A percentile compares a stretch with the other conserved stretches of the same genome.
Conservation (phyloP, 2,888 invertebrate genomes). For the Hydropsyche betteni region DNA sequence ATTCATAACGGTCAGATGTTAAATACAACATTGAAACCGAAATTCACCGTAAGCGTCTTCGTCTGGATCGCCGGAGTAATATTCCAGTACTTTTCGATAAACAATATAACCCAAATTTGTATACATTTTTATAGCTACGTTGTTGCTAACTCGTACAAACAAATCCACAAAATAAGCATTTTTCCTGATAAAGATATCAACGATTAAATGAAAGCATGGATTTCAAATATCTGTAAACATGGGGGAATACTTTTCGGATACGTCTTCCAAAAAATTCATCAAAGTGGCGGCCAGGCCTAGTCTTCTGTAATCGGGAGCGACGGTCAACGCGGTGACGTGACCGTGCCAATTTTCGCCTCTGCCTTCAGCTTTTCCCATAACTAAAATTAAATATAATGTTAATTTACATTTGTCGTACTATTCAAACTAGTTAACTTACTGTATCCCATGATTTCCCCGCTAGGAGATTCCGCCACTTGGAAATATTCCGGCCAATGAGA, state of each 20-base stretch:
- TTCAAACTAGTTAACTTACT: no score
- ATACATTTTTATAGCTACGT: slow-evolving; percentile 98
- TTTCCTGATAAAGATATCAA: slow-evolving; percentile 72
- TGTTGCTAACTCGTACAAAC: slow-evolving; percentile 97
- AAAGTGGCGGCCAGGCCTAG: slow-evolving; percentile 91
- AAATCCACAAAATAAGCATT: slow-evolving; percentile 97
- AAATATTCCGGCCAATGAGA: slow-evolving; percentile 99
- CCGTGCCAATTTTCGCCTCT: slow-evolving; percentile 98
- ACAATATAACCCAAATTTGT: slow-evolving; percentile 94
- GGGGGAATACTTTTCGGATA: slow-evolving; percentile 84
- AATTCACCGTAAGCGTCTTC: slow-evolving; percentile 96
- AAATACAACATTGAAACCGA: slow-evolving; percentile 28
- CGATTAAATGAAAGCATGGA: neutral
- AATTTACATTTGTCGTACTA: no score
- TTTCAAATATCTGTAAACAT: no score
- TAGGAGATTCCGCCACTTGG: slow-evolving; percentile 95
- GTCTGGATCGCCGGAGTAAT: slow-evolving; percentile 97
- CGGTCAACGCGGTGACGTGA: slow-evolving; percentile 97
- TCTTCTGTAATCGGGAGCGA: slow-evolving; percentile 92
- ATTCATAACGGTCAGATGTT: neutral
- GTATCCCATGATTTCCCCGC: slow-evolving; percentile 98
- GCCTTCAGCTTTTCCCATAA: slow-evolving; percentile 99
- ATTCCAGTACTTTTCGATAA: slow-evolving; percentile 95
- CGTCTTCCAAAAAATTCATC: slow-evolving; percentile 94
- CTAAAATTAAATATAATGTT: slow-evolving; percentile 72